Conservation (phyloP, 2,797 vertebrate genomes). For the Sitta carolinensis region DNA sequence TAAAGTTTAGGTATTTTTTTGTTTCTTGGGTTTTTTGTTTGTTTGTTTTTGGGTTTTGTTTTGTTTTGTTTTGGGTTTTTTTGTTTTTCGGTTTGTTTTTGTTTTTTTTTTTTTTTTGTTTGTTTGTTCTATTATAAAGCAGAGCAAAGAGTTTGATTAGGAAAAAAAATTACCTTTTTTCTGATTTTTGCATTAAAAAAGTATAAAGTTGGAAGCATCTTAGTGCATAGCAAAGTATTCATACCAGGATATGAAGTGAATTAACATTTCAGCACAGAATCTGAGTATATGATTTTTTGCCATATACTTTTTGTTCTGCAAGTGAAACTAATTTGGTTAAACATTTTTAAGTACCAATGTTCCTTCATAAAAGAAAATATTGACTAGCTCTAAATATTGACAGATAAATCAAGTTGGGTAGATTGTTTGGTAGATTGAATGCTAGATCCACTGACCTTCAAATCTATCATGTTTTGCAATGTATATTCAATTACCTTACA, state of each 20-base stretch:
- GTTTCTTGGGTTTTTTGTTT: not conserved
- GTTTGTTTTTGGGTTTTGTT: too few species aligned
- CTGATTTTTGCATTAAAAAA: not conserved
- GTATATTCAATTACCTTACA: not conserved
- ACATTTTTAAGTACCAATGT: not conserved
- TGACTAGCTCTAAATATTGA: not conserved
- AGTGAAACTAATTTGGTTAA: not conserved
- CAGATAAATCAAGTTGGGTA: not conserved
- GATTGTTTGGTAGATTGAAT: not conserved
- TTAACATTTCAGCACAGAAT: not conserved
- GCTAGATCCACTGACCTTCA: slow-evolving; percentile 23
- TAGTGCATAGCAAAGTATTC: not conserved
- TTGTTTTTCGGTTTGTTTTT: not conserved
- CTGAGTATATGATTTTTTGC: not conserved
- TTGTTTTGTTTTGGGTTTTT: not conserved
- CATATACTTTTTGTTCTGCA: not conserved
- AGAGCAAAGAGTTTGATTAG: not conserved
- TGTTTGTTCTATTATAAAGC: not conserved
- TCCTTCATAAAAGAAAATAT: not conserved
- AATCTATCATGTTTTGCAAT: slow-evolving; percentile 7
- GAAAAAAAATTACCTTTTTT: not conserved
- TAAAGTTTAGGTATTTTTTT: not conserved
- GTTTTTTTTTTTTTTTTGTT: too few species aligned
- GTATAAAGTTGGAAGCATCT: not conserved
- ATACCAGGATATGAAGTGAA: not conserved